Evolutionary conservation across 1,140 invertebrate genomes (phyloP), one percentile per base, ranked within the genome.

Genomic region (Cydia splendana): DNA sequence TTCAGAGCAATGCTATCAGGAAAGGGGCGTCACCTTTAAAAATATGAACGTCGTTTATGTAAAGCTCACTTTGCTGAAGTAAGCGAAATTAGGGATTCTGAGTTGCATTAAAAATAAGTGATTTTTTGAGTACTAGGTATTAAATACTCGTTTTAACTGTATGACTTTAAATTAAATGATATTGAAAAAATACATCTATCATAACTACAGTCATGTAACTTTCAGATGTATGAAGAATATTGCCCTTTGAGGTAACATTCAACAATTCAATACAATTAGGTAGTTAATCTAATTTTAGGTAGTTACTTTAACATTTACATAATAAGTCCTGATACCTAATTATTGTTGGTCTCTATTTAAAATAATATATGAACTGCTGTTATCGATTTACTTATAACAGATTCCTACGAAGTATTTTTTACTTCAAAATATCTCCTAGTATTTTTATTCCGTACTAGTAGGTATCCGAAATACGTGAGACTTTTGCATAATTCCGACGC

Each of bases 401-500:
- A 18, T n/a, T n/a, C n/a, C n/a, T 7, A 53, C 15, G 2, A 53
- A 18, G 15, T 71, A 71, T 71, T 71, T 69, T 45, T 24, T n/a
- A 9, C 67, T 10, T 18, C 28, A 34, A 71, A 71, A 7, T 71
- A 71, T 38, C 6, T 18, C 13, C 28, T 15, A 38, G 65, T 71
- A 71, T 42, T 38, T 42, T n/a, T 34, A 69, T 15, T 42, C 67
- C 15, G 30, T 30, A 45, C 67, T 71, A 71, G 67, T 62, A 24
- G 20, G 20, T 71, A 71, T 42, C 7, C 45, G 45, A 53, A 74
- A 76, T 75, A 83, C 80, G 82, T 81, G 80, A 81, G 71, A 78
- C 76, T 79, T 83, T 83, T 83, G 78, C 79, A 83, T 83, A 83
- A 83, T 77, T 79, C 79, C 53, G 42, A 65, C 53, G 74, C 62